These are phyloP conservation scores for Pogonomyrmex californicus DNA, from an alignment of 1,140 invertebrate genomes.

Conservation along the genomic window DNA sequence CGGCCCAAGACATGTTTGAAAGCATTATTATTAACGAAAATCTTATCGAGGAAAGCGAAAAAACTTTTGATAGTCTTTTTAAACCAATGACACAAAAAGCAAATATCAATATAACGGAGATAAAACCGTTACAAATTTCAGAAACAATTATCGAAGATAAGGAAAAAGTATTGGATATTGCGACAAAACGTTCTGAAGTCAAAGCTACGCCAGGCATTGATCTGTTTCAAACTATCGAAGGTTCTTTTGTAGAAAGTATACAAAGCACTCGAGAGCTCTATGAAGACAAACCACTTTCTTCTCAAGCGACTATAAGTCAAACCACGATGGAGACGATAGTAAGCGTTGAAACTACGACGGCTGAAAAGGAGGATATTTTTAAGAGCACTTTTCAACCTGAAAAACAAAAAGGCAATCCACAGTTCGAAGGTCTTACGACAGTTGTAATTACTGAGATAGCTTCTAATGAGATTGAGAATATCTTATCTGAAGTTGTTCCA, in stretches of 20 bases:
- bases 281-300: slow-evolving; percentile 73
- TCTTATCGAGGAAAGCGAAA: slow-evolving; percentile 82
- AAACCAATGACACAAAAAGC: slow-evolving; percentile 81
- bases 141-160: slow-evolving; percentile 85
- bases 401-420: slow-evolving; percentile 75
- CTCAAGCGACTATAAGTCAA: slow-evolving; percentile 83
- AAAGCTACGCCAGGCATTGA: slow-evolving; percentile 78
- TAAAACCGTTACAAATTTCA: slow-evolving; percentile 84
- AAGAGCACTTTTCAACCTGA: slow-evolving; percentile 70
- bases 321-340: slow-evolving; percentile 85
- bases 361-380: slow-evolving; percentile 79
- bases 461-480: slow-evolving; percentile 80
- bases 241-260: slow-evolving; percentile 80
- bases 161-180: slow-evolving; percentile 77
- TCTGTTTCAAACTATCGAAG: slow-evolving; percentile 80
- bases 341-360: slow-evolving; percentile 80
- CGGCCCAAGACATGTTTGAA: slow-evolving; percentile 82
- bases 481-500: slow-evolving; percentile 63
- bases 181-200: slow-evolving; percentile 65
- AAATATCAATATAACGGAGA: slow-evolving; percentile 81
- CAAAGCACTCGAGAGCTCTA: slow-evolving; percentile 79
- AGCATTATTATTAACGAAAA: slow-evolving; percentile 83
- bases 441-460: slow-evolving; percentile 79
- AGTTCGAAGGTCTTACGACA: slow-evolving; percentile 78
- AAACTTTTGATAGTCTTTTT: slow-evolving; percentile 77